Base-by-base conservation (phyloP, 2,888 invertebrate species). In the Ephialtes manifestator region DNA sequence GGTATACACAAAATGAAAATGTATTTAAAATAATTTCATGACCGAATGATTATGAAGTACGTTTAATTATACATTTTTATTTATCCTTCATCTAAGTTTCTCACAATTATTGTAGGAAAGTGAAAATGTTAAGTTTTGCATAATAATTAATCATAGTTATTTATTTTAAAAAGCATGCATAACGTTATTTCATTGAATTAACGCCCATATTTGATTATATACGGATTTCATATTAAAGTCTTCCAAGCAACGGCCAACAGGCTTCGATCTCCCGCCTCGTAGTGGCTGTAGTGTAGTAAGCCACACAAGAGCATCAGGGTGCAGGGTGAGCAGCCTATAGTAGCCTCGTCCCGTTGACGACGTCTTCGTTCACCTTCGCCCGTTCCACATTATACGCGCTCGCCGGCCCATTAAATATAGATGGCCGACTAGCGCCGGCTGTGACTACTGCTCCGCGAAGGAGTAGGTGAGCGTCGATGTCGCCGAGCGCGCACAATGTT, bases 321-420 rank as follows among this genome's bases (percentile, higher is more conserved):
- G 58, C 20, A 46, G 58, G 28, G 13, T 53, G 46, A 13, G 53
- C 15, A 48, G 46, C 51, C 31, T 35, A 31, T 43, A 55, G 24
- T 70, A 63, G 28, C 72, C 39, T 46, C 28, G 46, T 72, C 55
- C 53, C 24, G 53, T 43, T 58, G 31, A 48, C 60, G 20, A 58
- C 28, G n/a, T 74, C 74, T 13, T 53, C 63, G 39, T 28, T 65
- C 39, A 13, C 65, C 65, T 8, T 43, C 35, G 65, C 65, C 39
- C 74, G 46, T 75, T 83, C 79, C 77, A 78, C 67, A 77, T 79
- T 79, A 68, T 51, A 60, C 67, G 31, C 60, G 68, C 79, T 79
- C 74, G 79, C 20, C 70, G 68, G 74, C 31, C 78, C 79, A 79
- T 83, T 83, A 79, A 75, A 79, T 79, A 79, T 83, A 77, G 82